Percentiles rank a stretch among this genome's conserved stretches.
Evolutionary conservation across 2,888 invertebrate species (phyloP).

Genomic region (Chorisops tibialis): DNA sequence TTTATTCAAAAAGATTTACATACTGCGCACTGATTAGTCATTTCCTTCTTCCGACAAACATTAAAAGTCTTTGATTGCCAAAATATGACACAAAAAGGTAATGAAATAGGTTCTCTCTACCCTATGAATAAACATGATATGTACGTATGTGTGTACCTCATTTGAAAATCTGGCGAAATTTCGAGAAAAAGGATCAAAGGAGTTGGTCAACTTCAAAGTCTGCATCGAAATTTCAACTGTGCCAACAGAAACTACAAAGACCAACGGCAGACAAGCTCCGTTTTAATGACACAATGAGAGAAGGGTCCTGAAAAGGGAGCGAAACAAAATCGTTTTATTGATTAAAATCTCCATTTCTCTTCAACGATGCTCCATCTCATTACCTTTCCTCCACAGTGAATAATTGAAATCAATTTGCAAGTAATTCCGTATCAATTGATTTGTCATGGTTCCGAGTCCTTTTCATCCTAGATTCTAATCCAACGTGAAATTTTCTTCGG

Average conservation of each 20-base stretch:
- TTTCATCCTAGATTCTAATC: neutral
- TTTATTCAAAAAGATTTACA: no score
- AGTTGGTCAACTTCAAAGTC: constrained; percentile 15
- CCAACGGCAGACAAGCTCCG: no score
- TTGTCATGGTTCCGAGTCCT: constrained; percentile 8
- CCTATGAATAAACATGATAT: no score
- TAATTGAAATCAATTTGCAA: constrained; percentile 33
- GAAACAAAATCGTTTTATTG: constrained; percentile 18
- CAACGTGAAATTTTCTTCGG: neutral
- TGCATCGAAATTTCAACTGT: neutral
- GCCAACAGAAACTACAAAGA: no score
- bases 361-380: constrained; percentile 6
- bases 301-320: neutral
- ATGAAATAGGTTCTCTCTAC: no score
- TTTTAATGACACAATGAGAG: constrained; percentile 2
- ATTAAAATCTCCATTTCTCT: constrained; percentile 16
- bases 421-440: constrained; percentile 33
- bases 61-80: no score
- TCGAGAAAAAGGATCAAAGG: constrained; percentile 10
- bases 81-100: no score
- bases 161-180: constrained; percentile 14
- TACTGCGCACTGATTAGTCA: no score
- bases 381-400: constrained; percentile 29
- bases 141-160: neutral
- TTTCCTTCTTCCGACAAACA: no score